Base-by-base conservation (phyloP, 37 sponge, comb jelly and placozoan species). In the Diacarnus erythraeanus region DNA sequence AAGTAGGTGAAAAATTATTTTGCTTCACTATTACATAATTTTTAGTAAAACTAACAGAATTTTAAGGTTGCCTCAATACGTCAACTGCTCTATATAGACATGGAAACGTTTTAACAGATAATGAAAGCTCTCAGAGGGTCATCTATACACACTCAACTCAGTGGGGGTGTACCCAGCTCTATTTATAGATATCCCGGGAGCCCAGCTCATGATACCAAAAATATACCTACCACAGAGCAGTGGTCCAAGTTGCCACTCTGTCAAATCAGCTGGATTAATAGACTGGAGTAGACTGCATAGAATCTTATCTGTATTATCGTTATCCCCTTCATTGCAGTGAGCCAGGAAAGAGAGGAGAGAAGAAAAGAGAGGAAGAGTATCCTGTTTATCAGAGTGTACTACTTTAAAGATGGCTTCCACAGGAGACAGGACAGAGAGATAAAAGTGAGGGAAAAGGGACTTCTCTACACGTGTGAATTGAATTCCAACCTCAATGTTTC, bases 391-490 rank as follows among this genome's bases (percentile, higher is more conserved):
- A 23, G 38, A 20, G 4, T 57, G 30, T 17, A 72, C 5, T 33
- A 40, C 26, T 51, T 57, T 18, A n/a, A 25, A 69, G 3, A 87
- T 75, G 29, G 82, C 81, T 29, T 87, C 87, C 43, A 81, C 29
- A 25, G 77, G 77, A 25, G 66, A 66, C 26, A 42, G 59, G 26
- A 87, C 82, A 2, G 29, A 25, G 23, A 87, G 29, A 0, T 54
- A 26, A 37, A 87, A 81, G 35, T 39, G 69, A 27, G 87, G 87
- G 64, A 80, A 81, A 33, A n/a, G 59, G 0, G 67, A 9, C 17
- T 27, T 57, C 54, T 65, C 77, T 23, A 42, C 60, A n/a, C 60
- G 66, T 17, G 42, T 26, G 2, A 81, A 23, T 36, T 69, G 70
- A 1, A 64, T n/a, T 8, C 47, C 41, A 12, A 81, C 82, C 26